Evolutionary conservation across 1,140 invertebrate genomes (phyloP), one percentile per base, ranked within the genome.

Genomic region (Globodera rostochiensis): DNA sequence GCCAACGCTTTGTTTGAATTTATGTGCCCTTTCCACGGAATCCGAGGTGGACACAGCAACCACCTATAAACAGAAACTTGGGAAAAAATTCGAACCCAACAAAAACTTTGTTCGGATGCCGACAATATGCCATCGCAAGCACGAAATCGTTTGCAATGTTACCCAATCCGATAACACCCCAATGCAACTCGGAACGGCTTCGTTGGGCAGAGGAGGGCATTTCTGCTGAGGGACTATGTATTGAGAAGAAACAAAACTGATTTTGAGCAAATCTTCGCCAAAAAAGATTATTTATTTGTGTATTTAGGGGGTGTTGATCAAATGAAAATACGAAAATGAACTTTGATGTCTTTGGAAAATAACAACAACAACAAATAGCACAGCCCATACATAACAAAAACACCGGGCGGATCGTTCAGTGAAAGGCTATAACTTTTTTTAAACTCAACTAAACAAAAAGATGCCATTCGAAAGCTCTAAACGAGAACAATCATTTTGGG

Each of bases 121-220:
- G 6, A 25, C 36, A 75, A 46, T 75, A 46, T 15, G 53, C 53
- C 74, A 75, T 75, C 36, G 74, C 74, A 64, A 64, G 36, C 0
- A 70, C 74, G 25, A 75, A 75, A 49, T 75, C 74, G 4, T 75
- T n/a, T 4, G 53, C 66, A 49, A 75, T 75, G 36, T 70, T 60
- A 6, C 74, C 74, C 53, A 60, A 75, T 21, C 74, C 74, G 47
- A 75, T 19, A 36, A 75, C 53, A 19, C 74, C 74, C 74, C 74
- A 75, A n/a, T 49, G 74, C 53, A 75, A 57, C 19, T 73, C 71
- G 47, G 69, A 6, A 71, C 47, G 47, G 4, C 11, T 46, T 25
- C 53, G 8, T 70, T 75, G 53, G 36, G 53, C 36, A 19, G 36
- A 75, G 6, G 74, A 75, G 4, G 50, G 9, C 47, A 73, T 49